These are phyloP conservation scores for Adineta ricciae DNA, from an alignment of 2,888 invertebrate genomes.

Conservation along the genomic window DNA sequence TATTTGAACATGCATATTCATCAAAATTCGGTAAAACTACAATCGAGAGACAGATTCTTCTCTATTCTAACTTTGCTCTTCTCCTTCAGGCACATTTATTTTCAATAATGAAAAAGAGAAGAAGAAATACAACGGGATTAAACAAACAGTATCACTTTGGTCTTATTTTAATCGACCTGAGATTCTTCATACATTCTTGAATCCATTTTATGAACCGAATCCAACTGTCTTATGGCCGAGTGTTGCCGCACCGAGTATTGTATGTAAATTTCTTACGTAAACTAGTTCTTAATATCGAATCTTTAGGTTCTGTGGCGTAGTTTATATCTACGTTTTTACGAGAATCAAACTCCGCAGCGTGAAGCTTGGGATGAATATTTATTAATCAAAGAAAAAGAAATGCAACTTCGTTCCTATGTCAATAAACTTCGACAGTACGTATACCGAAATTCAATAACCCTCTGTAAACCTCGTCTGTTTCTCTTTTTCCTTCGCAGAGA, in stretches of 20 bases:
- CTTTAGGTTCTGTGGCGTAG: conserved; percentile 56
- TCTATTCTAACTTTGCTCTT: too few relatives aligned
- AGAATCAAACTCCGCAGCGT: conserved; percentile 50
- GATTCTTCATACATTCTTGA: conserved; percentile 69
- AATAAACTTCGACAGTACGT: conserved; percentile 52
- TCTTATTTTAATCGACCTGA: conserved; percentile 64
- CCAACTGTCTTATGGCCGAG: conserved; percentile 88
- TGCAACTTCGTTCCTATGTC: conserved; percentile 56
- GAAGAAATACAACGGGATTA: conserved; percentile 61
- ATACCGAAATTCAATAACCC: neutral
- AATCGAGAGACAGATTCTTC: too few relatives aligned
- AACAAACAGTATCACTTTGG: conserved; percentile 82
- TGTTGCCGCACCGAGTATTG: conserved; percentile 86
- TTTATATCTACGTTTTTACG: conserved; percentile 68
- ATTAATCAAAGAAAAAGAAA: conserved; percentile 63
- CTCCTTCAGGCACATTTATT: conserved; percentile 73
- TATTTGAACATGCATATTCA: conserved; percentile 84
- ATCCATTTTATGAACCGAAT: conserved; percentile 89
- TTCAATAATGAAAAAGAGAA: conserved; percentile 79
- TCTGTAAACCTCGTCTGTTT: too few relatives aligned
- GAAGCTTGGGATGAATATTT: conserved; percentile 55
- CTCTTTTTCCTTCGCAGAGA: neutral
- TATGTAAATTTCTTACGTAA: conserved; percentile 48
- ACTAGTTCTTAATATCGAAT: too few relatives aligned
- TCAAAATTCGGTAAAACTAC: conserved; percentile 58